Evolutionary conservation across 1,140 invertebrate species (phyloP), one percentile per base, ranked within the genome.

Genomic region (Drosophila hydei): DNA sequence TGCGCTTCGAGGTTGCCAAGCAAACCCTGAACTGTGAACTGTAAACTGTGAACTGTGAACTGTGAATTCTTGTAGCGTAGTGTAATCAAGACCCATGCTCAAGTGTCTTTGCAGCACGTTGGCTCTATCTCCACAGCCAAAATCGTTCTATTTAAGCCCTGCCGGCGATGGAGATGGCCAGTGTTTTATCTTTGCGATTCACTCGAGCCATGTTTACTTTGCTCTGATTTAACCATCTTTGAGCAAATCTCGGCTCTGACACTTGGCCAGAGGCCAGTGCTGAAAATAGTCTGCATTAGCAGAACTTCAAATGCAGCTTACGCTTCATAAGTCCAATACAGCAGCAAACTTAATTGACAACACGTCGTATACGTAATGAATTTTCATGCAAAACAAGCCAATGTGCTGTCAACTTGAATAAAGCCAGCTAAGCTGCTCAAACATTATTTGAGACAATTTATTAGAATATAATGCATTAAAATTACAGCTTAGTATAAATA

Each of bases 1-100:
- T 54, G 48, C 33, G 73, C 45, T 69, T 63, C 63, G 45, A 51
- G 67, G 72, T 56, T 71, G 72, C 61, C 64, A 43, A 80, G 65
- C 75, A 87, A 87, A 85, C 80, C 76, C 48, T 83, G 71, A 77
- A 72, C 67, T 70, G 45, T 55, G 48, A 70, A 70, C 67, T 70
- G 42, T 36, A 11, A 30, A 30, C 55, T 52, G 61, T 43, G 50
- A 54, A 72, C 67, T n/a, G n/a, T n/a, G n/a, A n/a, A n/a, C n/a
- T n/a, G n/a, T n/a, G n/a, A n/a, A n/a, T n/a, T n/a, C n/a, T n/a
- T n/a, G n/a, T n/a, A 33, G 36, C 6, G 50, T 42, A 50, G 59
- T 61, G 72, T 73, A 65, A 84, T 70, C 68, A 70, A 76, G 84
- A 67, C 63, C 43, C 45, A 47, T 56, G 36, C 62, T 52, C 27